Percentiles rank a stretch among this genome's conserved stretches.
phyloP scores from a whole-genome alignment of 2,113 vertebrate genomes.

The Coptodon rendalli region DNA sequence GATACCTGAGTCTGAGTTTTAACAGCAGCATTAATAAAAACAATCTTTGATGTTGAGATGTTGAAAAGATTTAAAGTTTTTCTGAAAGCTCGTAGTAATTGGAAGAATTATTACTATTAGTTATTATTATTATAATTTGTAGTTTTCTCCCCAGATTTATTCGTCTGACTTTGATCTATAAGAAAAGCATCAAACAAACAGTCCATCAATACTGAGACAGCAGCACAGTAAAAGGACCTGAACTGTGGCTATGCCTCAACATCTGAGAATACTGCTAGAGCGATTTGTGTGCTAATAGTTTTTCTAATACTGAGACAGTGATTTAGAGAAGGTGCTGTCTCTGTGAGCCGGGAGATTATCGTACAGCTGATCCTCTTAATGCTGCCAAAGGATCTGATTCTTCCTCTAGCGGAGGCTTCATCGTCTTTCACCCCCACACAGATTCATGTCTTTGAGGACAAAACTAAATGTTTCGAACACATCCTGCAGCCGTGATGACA shows the following conservation, averaged over 20 bases:
- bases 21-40: background rate
- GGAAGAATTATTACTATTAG: background rate
- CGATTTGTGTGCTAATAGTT: background rate
- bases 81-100: background rate
- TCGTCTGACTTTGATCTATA: background rate
- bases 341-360: background rate
- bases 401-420: background rate
- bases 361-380: constrained; percentile 35
- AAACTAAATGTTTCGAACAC: background rate
- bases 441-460: background rate
- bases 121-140: background rate
- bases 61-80: background rate
- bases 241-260: background rate
- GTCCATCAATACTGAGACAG: background rate
- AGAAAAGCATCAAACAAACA: background rate
- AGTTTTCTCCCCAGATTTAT: background rate
- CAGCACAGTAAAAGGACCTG: background rate
- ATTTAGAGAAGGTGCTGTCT: background rate
- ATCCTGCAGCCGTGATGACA: background rate
- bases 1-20: background rate
- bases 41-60: background rate
- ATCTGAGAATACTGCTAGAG: background rate
- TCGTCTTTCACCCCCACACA: background rate
- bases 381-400: background rate
- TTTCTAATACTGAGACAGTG: background rate